Conservation (phyloP, 1,140 invertebrate species). For the Dendroctonus ponderosae region DNA sequence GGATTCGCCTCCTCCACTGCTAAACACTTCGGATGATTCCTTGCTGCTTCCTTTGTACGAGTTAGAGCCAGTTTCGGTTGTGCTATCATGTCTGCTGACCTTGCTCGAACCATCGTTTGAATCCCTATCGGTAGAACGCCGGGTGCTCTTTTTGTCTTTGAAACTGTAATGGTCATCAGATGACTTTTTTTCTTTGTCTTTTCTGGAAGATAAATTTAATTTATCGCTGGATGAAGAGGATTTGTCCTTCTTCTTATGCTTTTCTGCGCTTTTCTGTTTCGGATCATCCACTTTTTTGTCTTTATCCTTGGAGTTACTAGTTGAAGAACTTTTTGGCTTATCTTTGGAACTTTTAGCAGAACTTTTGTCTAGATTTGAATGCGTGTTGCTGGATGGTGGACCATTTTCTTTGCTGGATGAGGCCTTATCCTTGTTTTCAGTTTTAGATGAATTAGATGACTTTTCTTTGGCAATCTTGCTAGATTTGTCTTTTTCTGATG, state of each 20-base stretch:
- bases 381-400: constrained; percentile 44
- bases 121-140: constrained; percentile 59
- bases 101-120: constrained; percentile 56
- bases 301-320: constrained; percentile 35
- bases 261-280: constrained; percentile 26
- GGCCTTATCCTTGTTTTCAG: constrained; percentile 16
- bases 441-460: constrained; percentile 41
- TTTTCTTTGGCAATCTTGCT: constrained; percentile 29
- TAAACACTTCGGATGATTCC: constrained; percentile 33
- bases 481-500: constrained; percentile 26
- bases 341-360: constrained; percentile 41
- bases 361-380: constrained; percentile 23
- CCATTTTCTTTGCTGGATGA: constrained; percentile 47
- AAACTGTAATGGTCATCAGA: constrained; percentile 59
- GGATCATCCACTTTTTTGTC: not conserved
- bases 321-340: constrained; percentile 29
- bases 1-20: constrained; percentile 40
- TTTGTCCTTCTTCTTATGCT: constrained; percentile 18
- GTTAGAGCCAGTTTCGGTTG: constrained; percentile 31
- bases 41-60: constrained; percentile 30
- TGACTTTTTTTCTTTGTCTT: constrained; percentile 41
- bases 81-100: constrained; percentile 30
- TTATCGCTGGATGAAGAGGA: not conserved
- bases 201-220: constrained; percentile 31
- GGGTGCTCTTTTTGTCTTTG: constrained; percentile 53